Conservation (phyloP, 1,140 invertebrate species). For the Zaprionus kolodkinae region DNA sequence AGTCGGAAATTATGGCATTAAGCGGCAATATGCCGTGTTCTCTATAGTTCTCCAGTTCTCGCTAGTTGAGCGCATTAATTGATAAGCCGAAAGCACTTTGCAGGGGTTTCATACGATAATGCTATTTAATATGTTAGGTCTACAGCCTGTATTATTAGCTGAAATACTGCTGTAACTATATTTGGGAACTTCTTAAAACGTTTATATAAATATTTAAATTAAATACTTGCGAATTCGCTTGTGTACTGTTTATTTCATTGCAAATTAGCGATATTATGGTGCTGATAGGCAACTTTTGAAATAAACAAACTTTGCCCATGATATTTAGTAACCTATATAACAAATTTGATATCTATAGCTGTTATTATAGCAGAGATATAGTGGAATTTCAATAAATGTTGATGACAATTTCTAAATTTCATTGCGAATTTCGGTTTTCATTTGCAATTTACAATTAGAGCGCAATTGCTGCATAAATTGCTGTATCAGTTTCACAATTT, state of each 20-base stretch:
- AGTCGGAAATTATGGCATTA: constrained; percentile 78
- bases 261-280: too few relatives aligned
- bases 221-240: too few relatives aligned
- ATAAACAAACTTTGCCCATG: too few relatives aligned
- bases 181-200: not conserved
- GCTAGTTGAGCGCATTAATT: constrained; percentile 20
- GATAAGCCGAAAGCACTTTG: constrained; percentile 9
- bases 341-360: too few relatives aligned
- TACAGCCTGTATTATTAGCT: not conserved
- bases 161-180: not conserved
- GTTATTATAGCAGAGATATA: too few relatives aligned
- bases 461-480: constrained; percentile 63
- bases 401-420: not conserved
- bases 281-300: too few relatives aligned
- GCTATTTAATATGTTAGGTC: not conserved
- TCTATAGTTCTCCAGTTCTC: constrained; percentile 14
- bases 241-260: too few relatives aligned
- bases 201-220: not conserved
- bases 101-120: not conserved
- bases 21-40: constrained; percentile 54
- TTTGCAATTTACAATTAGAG: constrained; percentile 53
- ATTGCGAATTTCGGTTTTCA: not conserved
- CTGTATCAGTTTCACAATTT: constrained; percentile 57
- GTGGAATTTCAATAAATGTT: too few relatives aligned
- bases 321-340: too few relatives aligned